Evolutionary conservation across 2,888 invertebrate species (phyloP).

Genomic region (Nemotelus nigrinus): DNA sequence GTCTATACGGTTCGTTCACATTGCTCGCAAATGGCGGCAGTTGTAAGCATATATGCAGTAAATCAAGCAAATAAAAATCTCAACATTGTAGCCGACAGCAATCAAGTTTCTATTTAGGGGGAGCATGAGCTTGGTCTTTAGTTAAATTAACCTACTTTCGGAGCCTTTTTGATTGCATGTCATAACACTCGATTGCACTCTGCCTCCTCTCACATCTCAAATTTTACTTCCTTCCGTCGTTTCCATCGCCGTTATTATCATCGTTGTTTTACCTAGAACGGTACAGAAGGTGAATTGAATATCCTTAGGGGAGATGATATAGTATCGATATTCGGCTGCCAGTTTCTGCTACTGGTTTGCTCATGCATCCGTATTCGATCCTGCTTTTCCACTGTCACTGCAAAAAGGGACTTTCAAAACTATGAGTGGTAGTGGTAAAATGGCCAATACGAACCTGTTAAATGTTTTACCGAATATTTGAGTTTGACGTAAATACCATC

Average conservation of each 20-base stretch:
- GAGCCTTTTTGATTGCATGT: constrained; percentile 36
- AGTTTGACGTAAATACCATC: too few relatives aligned
- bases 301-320: constrained; percentile 33
- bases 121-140: neutral
- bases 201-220: constrained; percentile 26
- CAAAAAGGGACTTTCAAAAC: too few relatives aligned
- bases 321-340: constrained; percentile 4
- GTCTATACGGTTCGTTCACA: neutral
- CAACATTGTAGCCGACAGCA: constrained; percentile 3
- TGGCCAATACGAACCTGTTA: too few relatives aligned
- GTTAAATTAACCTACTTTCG: constrained; percentile 39
- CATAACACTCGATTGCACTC: constrained; percentile 48
- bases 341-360: neutral
- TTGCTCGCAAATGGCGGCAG: neutral
- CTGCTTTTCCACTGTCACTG: too few relatives aligned
- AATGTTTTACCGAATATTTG: too few relatives aligned
- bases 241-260: neutral
- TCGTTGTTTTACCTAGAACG: constrained; percentile 2
- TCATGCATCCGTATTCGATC: neutral
- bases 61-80: constrained; percentile 22
- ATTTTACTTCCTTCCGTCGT: constrained; percentile 29
- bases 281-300: constrained; percentile 42
- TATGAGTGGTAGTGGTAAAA: too few relatives aligned
- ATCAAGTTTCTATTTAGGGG: neutral
- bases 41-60: neutral